Evolutionary conservation across 2,113 vertebrate species (phyloP), one percentile per base, ranked within the genome.

Genomic region (Vidua chalybeata): DNA sequence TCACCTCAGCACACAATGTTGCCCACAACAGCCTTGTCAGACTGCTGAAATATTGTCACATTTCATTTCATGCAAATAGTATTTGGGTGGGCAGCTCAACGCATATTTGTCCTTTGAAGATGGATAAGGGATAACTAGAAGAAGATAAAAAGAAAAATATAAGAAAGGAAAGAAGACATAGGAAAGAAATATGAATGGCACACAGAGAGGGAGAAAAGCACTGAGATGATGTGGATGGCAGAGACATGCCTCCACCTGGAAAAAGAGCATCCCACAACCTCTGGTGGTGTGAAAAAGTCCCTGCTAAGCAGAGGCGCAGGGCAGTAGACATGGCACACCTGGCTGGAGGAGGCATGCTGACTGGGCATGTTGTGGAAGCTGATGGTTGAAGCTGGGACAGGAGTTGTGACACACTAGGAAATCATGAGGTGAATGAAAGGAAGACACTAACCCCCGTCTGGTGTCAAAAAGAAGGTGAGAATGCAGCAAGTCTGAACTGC

Each of bases 241-340:
- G n/a, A 68, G n/a, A 24, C 0, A 3, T 6, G n/a, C 4, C 37
- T 77, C 24, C 33, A 30, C 17, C 0, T 30, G 59, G 27, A 54
- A 55, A 51, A 76, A 93, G n/a, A 23, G 21, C 14, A 4, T 23
- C 9, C 21, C 17, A 24, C 37, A 74, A 30, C 10, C 69, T 55
- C 27, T 75, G 64, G 20, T 54, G 21, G 3, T 11, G 51, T 48
- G 43, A 61, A 37, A 0, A 1, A 74, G 45, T n/a, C n/a, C 49
- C n/a, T 80, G 39, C 23, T 35, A 55, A 80, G 54, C 39, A 76
- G 26, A 20, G 13, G 1, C 13, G 31, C 33, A 92, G 72, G 67
- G 56, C 22, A 52, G 52, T 46, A 84, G 51, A 19, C 2, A 24
- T 0, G 8, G n/a, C 49, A 27, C 31, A 45, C 30, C 49, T 21